Evolutionary conservation across 2,797 vertebrate species (phyloP).

Genomic region (Enteromius radiatus): DNA sequence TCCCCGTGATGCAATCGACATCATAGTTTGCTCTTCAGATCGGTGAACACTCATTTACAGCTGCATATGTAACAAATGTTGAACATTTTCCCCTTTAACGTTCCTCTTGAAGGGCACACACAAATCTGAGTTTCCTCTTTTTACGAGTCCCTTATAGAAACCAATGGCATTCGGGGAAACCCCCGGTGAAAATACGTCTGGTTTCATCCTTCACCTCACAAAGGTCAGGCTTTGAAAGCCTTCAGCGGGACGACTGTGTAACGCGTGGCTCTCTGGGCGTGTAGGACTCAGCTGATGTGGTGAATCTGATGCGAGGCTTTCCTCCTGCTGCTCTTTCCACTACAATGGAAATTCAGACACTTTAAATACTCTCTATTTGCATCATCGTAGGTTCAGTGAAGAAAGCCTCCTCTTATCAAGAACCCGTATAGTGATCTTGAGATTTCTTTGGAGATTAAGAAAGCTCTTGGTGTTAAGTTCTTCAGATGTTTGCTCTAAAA

Average conservation of each 20-base stretch:
- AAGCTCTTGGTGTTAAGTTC: not conserved
- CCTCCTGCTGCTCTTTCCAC: slow-evolving; percentile 13
- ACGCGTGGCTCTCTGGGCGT: not conserved
- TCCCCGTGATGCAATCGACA: not conserved
- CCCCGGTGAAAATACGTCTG: slow-evolving; percentile 61
- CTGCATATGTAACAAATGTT: slow-evolving; percentile 4
- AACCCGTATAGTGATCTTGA: not conserved
- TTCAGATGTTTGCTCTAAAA: not conserved
- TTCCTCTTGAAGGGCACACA: not conserved
- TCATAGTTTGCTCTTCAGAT: not conserved
- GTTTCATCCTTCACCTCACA: slow-evolving; percentile 45
- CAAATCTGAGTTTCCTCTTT: slow-evolving; percentile 64
- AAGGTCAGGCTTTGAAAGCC: slow-evolving; percentile 46
- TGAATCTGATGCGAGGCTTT: not conserved
- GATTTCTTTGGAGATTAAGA: not conserved
- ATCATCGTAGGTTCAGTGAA: not conserved
- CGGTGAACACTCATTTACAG: not conserved
- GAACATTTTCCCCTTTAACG: not conserved
- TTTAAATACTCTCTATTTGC: slow-evolving; percentile 26
- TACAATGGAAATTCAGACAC: slow-evolving; percentile 17
- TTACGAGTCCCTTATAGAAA: slow-evolving; percentile 62
- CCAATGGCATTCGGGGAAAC: slow-evolving; percentile 60
- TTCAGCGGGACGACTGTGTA: slow-evolving; percentile 20
- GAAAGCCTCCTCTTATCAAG: not conserved
- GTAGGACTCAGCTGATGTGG: slow-evolving; percentile 43